These are phyloP conservation scores for Perca flavescens DNA, from an alignment of 2,113 vertebrate species.

Conservation along the genomic window DNA sequence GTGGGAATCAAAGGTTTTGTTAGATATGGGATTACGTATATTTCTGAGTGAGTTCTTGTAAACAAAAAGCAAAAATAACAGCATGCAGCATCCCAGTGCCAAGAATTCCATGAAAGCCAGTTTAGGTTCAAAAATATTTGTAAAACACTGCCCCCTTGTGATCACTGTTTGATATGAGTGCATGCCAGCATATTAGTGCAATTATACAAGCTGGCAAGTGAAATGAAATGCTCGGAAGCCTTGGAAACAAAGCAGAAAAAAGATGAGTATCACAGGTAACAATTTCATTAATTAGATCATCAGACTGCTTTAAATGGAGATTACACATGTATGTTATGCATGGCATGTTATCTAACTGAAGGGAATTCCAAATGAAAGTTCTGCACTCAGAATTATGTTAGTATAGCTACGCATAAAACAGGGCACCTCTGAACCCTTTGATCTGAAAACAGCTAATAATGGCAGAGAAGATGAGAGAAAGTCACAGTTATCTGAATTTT, in stretches of 20 bases:
- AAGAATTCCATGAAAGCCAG: constrained; percentile 28
- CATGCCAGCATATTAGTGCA: not conserved
- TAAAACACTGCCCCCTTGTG: constrained; percentile 79
- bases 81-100: constrained; percentile 23
- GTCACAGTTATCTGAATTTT: constrained; percentile 48
- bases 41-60: constrained; percentile 48
- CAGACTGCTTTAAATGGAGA: constrained; percentile 12
- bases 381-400: not conserved
- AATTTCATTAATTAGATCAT: constrained; percentile 30
- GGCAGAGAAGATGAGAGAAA: constrained; percentile 44
- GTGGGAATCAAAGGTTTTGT: constrained; percentile 49
- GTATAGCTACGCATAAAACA: constrained; percentile 10
- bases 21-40: constrained; percentile 54
- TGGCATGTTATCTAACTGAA: not conserved
- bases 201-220: not conserved
- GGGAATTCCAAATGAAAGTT: not conserved
- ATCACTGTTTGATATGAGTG: constrained; percentile 32
- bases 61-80: constrained; percentile 28
- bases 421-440: constrained; percentile 10
- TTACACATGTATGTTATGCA: constrained; percentile 2
- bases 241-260: constrained; percentile 11
- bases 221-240: constrained; percentile 18
- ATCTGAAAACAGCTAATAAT: constrained; percentile 41
- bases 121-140: constrained; percentile 46
- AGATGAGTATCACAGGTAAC: constrained; percentile 9